A percentile compares a stretch with the other conserved stretches of the same genome.
Evolutionary conservation across 2,113 vertebrate genomes (phyloP).

Genomic region (Chionodraco myersi): DNA sequence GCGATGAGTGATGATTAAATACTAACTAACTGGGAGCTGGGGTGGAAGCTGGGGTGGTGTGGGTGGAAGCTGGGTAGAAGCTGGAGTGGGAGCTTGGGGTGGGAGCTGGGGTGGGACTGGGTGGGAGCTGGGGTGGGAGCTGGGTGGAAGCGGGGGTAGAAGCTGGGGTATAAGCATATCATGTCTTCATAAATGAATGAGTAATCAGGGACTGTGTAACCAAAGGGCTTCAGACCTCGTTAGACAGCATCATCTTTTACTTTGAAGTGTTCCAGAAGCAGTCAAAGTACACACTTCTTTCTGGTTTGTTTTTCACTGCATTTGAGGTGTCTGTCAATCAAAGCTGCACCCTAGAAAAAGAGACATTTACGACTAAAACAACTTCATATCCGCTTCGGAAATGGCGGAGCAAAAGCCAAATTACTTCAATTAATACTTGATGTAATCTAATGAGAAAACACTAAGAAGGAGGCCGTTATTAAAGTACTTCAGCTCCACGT

Average conservation of each 20-base stretch:
- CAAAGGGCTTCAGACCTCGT: neutral
- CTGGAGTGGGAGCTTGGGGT: no score
- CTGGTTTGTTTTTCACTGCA: neutral
- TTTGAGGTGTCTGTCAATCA: constrained; percentile 34
- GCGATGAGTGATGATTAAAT: no score
- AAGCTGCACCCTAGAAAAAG: neutral
- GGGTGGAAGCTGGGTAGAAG: no score
- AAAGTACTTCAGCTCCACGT: constrained; percentile 8
- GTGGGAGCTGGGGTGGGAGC: no score
- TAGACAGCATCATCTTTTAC: no score
- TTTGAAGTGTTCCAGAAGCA: neutral
- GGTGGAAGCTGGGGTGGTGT: no score
- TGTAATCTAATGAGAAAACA: constrained; percentile 49
- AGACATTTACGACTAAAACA: constrained; percentile 12
- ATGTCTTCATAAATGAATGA: no score
- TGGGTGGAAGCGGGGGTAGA: no score
- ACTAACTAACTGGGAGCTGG: neutral
- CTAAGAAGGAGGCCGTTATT: constrained; percentile 1
- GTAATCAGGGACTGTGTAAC: no score
- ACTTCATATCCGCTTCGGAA: constrained; percentile 18
- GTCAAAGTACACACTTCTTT: neutral
- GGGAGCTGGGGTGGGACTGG: no score
- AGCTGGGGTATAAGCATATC: no score
- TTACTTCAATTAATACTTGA: constrained; percentile 56
- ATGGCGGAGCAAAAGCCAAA: constrained; percentile 47